phyloP scores from a whole-genome alignment of 2,888 invertebrate species.

The Drosophila diplacantha region DNA sequence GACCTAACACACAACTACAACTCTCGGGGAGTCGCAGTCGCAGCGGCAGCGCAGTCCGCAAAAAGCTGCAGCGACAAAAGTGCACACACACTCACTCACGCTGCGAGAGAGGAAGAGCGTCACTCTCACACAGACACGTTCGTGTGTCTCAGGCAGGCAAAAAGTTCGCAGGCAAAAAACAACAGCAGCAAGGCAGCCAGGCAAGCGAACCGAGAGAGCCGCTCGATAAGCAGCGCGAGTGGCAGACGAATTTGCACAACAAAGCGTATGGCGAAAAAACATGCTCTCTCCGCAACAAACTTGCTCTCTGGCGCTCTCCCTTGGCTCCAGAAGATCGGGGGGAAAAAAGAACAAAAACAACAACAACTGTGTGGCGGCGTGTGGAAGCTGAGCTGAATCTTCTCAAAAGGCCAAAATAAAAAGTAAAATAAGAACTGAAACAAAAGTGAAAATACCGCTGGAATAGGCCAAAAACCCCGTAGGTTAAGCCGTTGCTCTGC shows the following conservation, averaged over 20 bases:
- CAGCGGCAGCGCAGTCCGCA: constrained; percentile 54
- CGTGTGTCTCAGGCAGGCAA: constrained; percentile 26
- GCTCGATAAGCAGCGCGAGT: constrained; percentile 61
- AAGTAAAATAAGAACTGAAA: constrained; percentile 28
- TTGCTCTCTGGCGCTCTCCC: constrained; percentile 13
- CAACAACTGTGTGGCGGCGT: constrained; percentile 46
- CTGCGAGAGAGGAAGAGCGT: constrained; percentile 32
- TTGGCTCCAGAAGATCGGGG: constrained; percentile 60
- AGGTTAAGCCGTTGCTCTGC: constrained; percentile 12
- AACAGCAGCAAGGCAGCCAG: constrained; percentile 8
- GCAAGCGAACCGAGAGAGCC: constrained; percentile 34
- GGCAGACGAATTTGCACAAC: constrained; percentile 70
- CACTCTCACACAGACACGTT: constrained; percentile 50
- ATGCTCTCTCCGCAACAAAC: constrained; percentile 45
- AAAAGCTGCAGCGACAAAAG: constrained; percentile 69
- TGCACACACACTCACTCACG: constrained; percentile 58
- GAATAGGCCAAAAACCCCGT: constrained; percentile 37
- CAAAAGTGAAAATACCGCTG: constrained; percentile 49
- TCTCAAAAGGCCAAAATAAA: constrained; percentile 19
- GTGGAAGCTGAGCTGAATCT: constrained; percentile 58
- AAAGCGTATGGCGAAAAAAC: constrained; percentile 68
- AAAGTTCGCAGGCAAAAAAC: constrained; percentile 12
- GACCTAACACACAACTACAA: constrained; percentile 72
- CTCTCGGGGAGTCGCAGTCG: constrained; percentile 48
- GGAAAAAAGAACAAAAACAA: constrained; percentile 39